phyloP scores from a whole-genome alignment of 2,113 vertebrate species.

The Epinephelus moara region DNA sequence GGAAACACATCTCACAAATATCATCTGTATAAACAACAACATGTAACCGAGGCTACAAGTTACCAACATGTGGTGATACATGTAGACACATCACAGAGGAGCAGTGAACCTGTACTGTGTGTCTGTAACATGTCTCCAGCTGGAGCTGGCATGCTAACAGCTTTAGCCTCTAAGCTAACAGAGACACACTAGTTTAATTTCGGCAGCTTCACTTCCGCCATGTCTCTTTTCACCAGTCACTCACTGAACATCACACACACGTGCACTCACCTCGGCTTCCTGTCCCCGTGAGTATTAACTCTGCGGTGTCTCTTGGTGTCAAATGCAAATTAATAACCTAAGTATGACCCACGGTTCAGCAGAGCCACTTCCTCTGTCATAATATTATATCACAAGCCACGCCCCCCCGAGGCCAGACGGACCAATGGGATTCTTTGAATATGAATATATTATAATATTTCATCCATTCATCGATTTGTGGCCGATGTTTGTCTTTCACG shows the following conservation, averaged over 20 bases:
- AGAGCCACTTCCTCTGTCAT: constrained; percentile 35
- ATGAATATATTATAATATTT: neutral
- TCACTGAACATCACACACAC: neutral
- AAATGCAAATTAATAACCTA: neutral
- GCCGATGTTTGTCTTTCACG: no score
- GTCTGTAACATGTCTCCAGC: neutral
- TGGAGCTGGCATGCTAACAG: constrained; percentile 31
- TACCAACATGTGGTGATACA: neutral
- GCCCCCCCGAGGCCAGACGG: constrained; percentile 19
- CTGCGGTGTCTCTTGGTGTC: neutral
- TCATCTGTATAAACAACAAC: neutral
- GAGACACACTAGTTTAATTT: constrained; percentile 7
- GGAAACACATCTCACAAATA: neutral
- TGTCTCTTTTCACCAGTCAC: neutral
- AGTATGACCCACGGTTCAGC: neutral
- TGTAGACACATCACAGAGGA: neutral
- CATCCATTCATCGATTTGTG: no score
- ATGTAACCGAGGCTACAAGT: neutral
- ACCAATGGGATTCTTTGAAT: constrained; percentile 56
- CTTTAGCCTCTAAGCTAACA: constrained; percentile 43
- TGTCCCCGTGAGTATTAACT: neutral
- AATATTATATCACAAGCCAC: constrained; percentile 24
- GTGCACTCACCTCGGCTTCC: constrained; percentile 8
- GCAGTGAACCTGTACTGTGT: no score
- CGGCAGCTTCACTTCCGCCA: neutral